Evolutionary conservation across 2,113 vertebrate species (phyloP).

Genomic region (Periophthalmodon schlosseri): DNA sequence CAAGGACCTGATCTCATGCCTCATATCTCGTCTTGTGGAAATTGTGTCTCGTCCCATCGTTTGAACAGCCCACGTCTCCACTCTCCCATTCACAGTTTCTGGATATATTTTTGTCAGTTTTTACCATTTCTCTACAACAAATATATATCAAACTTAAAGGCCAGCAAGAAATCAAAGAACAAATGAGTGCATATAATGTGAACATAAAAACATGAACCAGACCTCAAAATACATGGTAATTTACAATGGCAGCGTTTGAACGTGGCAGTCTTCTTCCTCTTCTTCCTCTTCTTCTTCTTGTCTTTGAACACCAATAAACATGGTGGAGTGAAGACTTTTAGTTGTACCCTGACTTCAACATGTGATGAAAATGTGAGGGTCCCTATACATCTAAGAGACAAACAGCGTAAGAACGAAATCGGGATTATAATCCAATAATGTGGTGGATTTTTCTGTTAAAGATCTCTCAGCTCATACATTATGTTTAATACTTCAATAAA

Average conservation of each 20-base stretch:
- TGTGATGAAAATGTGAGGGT: slow-evolving; percentile 34
- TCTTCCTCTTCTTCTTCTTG: slow-evolving; percentile 47
- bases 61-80: slow-evolving; percentile 71
- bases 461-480: slow-evolving; percentile 46
- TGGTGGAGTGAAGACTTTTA: slow-evolving; percentile 57
- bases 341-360: slow-evolving; percentile 58
- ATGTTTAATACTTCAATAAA: slow-evolving; percentile 65
- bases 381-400: slow-evolving; percentile 32
- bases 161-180: slow-evolving; percentile 63
- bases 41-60: too few species aligned
- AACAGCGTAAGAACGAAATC: slow-evolving; percentile 22
- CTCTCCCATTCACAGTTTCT: slow-evolving; percentile 78
- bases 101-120: slow-evolving; percentile 73
- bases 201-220: slow-evolving; percentile 53
- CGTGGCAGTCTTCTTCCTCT: slow-evolving; percentile 50
- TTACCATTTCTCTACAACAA: slow-evolving; percentile 67
- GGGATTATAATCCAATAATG: slow-evolving; percentile 36
- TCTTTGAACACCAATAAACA: slow-evolving; percentile 51
- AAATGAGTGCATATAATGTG: slow-evolving; percentile 68
- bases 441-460: slow-evolving; percentile 35
- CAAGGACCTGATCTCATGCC: too few species aligned
- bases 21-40: too few species aligned
- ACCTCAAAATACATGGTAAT: slow-evolving; percentile 66
- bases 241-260: slow-evolving; percentile 65
- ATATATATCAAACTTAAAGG: slow-evolving; percentile 67